Evolutionary conservation across 1,140 invertebrate species (phyloP), one percentile per base, ranked within the genome.

Genomic region (Berghia stephanieae): DNA sequence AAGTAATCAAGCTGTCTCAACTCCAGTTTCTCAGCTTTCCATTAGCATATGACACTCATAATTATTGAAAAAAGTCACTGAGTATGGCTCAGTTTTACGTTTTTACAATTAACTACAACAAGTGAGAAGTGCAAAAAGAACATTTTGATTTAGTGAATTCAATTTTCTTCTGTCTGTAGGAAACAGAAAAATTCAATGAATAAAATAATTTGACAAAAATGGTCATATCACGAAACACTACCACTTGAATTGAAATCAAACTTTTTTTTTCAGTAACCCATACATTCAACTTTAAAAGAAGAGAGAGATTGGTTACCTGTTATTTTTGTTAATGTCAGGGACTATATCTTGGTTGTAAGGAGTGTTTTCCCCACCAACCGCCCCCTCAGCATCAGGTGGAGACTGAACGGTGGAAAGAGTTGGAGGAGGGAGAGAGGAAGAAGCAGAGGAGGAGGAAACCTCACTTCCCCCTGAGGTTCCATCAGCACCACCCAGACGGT

Each of bases 311-410:
- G 18, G 57, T 60, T 43, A 80, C 79, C 67, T 76, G 75, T 80
- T 80, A 72, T 80, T 80, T 73, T 80, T 80, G 67, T 71, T 80
- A 55, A 80, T 76, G 57, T 80, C 75, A 57, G 79, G 68, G 4
- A 76, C 75, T 74, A 80, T 74, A 27, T 75, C 76, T 31, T 77
- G 75, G 10, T 75, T 66, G 67, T 69, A 75, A 8, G 73, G 40
- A 16, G 38, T 49, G 21, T 75, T 68, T 2, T 63, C 75, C 24
- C 70, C 70, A 72, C 57, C 34, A 6, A 63, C 46, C 10, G 74
- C 74, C 13, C 60, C 74, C 24, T 75, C 73, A 31, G 57, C 1
- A 24, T 76, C 74, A 13, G 0, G 21, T n/a, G n/a, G n/a, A n/a
- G n/a, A n/a, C n/a, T 67, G 60, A 6, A 31, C 63, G 27, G 8